A percentile compares a stretch with the other conserved stretches of the same genome.
These are phyloP conservation scores for Gadus chalcogrammus DNA, from an alignment of 2,113 vertebrate species.

Conservation along the genomic window DNA sequence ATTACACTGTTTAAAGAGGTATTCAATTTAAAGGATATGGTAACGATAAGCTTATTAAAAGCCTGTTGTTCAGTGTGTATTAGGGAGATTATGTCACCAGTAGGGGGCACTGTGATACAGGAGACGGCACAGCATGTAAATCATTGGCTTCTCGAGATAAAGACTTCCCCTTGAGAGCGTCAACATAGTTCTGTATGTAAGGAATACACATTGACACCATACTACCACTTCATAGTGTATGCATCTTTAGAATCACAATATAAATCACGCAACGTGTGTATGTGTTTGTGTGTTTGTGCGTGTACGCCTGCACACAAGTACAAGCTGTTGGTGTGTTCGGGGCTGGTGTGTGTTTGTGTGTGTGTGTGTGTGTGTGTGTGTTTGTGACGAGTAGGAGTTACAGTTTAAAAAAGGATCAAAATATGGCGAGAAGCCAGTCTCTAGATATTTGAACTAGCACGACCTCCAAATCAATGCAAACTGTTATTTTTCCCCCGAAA, in stretches of 20 bases:
- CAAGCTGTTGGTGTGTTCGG: no score
- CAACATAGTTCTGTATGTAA: constrained; percentile 46
- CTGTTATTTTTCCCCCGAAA: constrained; percentile 23
- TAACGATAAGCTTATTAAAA: no score
- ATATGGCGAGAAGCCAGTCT: constrained; percentile 11
- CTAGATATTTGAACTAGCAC: constrained; percentile 42
- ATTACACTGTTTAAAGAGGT: no score
- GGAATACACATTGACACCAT: constrained; percentile 46
- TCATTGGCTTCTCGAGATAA: constrained; percentile 25
- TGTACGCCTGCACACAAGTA: no score
- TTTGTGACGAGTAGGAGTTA: no score
- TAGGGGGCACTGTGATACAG: constrained; percentile 77
- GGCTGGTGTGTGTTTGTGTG: no score
- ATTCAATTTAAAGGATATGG: no score
- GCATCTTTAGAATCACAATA: constrained; percentile 49
- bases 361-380: no score
- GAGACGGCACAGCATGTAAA: constrained; percentile 39
- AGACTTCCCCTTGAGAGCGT: constrained; percentile 36
- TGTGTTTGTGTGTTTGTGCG: no score
- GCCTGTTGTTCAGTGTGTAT: no score
- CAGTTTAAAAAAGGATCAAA: no score
- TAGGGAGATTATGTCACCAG: constrained; percentile 35
- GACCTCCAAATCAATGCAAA: constrained; percentile 39
- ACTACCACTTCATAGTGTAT: constrained; percentile 40
- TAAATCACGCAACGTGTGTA: constrained; percentile 36